Conservation (phyloP, 2,113 vertebrate species). For the Colossoma macropomum region DNA sequence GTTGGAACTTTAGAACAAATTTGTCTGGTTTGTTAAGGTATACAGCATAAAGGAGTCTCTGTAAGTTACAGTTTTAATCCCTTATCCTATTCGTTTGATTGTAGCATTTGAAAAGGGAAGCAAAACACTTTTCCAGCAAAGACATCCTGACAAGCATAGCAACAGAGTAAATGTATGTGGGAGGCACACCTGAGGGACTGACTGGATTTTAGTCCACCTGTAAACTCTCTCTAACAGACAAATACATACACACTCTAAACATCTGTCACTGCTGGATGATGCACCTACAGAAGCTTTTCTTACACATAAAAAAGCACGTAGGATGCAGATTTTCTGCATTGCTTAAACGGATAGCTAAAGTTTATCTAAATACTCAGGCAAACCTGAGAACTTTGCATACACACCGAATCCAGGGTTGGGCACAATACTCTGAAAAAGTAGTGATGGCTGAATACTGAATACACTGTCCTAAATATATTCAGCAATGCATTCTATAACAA, state of each 20-base stretch:
- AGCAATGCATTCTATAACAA: too few relatives aligned
- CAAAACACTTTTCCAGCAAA: slow-evolving; percentile 57
- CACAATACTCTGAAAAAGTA: too few relatives aligned
- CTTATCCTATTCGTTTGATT: slow-evolving; percentile 59
- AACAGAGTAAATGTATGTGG: slow-evolving; percentile 28
- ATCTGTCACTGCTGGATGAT: background rate
- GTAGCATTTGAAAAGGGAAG: slow-evolving; percentile 48
- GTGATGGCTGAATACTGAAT: too few relatives aligned
- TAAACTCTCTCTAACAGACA: background rate
- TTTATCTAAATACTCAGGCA: slow-evolving; percentile 4
- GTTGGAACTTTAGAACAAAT: too few relatives aligned
- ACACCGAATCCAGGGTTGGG: background rate
- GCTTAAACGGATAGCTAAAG: background rate
- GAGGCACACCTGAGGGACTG: slow-evolving; percentile 30
- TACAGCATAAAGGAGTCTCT: too few relatives aligned
- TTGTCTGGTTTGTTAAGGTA: too few relatives aligned
- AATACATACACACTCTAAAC: too few relatives aligned
- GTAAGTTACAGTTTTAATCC: background rate
- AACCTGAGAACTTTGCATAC: background rate
- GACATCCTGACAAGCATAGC: slow-evolving; percentile 42
- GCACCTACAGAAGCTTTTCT: background rate
- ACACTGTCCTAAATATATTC: too few relatives aligned
- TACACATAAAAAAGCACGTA: background rate
- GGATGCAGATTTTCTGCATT: background rate
- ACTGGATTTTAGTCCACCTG: slow-evolving; percentile 10